Percentiles rank a stretch among this genome's conserved stretches.
phyloP scores from a whole-genome alignment of 2,888 invertebrate species.

The Eristalis arbustorum region DNA sequence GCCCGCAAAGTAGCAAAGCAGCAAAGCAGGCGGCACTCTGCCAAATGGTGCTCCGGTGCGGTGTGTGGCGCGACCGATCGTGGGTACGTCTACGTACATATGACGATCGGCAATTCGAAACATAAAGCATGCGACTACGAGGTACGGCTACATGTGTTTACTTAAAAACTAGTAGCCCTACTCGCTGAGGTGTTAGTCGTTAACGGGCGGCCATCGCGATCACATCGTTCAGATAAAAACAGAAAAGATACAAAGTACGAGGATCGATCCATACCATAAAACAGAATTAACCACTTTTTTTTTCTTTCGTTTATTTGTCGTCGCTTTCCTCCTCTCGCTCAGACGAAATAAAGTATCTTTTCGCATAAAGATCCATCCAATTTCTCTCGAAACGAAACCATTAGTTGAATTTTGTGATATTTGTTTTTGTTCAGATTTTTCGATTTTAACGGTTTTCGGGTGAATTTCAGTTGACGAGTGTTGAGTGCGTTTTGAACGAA shows the following conservation, averaged over 20 bases:
- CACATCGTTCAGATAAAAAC: slow-evolving; percentile 74
- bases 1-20: background rate
- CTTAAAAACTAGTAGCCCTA: slow-evolving; percentile 78
- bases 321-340: background rate
- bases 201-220: slow-evolving; percentile 79
- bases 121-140: slow-evolving; percentile 27
- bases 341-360: background rate
- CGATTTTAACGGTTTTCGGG: slow-evolving; percentile 3
- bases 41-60: slow-evolving; percentile 20
- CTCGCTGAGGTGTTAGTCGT: slow-evolving; percentile 78
- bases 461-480: background rate
- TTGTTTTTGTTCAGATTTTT: background rate
- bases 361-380: slow-evolving; percentile 24
- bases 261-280: slow-evolving; percentile 11
- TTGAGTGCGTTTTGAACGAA: slow-evolving; percentile 27
- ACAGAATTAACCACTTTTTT: slow-evolving; percentile 18
- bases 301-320: slow-evolving; percentile 12
- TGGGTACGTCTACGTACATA: slow-evolving; percentile 14
- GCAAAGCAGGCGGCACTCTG: background rate
- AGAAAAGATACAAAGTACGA: slow-evolving; percentile 17
- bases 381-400: background rate
- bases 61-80: slow-evolving; percentile 31
- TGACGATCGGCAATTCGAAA: background rate
- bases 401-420: background rate
- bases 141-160: slow-evolving; percentile 39